phyloP scores from a whole-genome alignment of 2,113 vertebrate species.

The Conger conger region DNA sequence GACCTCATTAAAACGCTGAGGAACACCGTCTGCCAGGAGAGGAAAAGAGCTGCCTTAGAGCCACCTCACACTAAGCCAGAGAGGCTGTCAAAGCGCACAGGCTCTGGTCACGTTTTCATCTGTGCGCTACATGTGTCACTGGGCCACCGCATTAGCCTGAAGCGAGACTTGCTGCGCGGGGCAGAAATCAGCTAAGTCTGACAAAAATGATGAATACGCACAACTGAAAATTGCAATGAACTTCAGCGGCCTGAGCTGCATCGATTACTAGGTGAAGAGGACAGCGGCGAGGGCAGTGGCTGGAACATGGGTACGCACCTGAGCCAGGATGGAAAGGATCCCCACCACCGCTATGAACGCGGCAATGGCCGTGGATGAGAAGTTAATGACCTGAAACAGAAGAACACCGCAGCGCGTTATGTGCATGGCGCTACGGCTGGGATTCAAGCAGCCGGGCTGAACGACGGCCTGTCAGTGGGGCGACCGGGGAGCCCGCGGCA shows the following conservation, averaged over 20 bases:
- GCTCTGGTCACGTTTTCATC: background rate
- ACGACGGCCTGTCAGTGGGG: background rate
- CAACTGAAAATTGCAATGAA: background rate
- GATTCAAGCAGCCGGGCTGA: background rate
- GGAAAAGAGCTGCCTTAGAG: background rate
- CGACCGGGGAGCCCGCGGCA: background rate
- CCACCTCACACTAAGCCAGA: background rate
- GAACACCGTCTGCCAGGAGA: constrained; percentile 74
- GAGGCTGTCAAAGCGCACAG: background rate
- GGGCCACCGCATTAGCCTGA: background rate
- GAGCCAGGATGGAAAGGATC: constrained; percentile 89
- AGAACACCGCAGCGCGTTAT: background rate
- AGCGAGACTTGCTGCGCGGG: background rate
- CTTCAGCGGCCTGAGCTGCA: background rate
- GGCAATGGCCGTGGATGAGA: constrained; percentile 85
- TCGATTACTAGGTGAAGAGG: background rate
- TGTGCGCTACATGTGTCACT: background rate
- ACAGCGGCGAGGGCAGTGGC: background rate
- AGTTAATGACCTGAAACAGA: constrained; percentile 80
- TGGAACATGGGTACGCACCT: constrained; percentile 70
- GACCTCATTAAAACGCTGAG: constrained; percentile 79
- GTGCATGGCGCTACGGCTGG: background rate
- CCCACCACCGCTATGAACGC: constrained; percentile 93
- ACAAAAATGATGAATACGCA: background rate
- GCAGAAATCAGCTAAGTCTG: background rate